Evolutionary conservation across 2,888 invertebrate species (phyloP), one percentile per base, ranked within the genome.

Genomic region (Nezara viridula): DNA sequence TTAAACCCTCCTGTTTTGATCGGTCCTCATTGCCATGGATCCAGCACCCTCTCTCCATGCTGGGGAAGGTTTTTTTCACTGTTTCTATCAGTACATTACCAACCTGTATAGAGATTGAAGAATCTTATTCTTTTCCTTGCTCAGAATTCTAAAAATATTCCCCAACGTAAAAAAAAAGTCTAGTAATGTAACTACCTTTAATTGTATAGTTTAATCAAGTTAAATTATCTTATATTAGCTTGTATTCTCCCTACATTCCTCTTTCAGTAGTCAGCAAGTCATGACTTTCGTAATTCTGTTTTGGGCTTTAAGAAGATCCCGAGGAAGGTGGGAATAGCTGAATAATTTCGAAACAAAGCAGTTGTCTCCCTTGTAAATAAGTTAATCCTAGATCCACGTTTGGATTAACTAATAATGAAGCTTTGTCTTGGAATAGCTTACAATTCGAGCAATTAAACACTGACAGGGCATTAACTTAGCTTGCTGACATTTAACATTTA

Each of bases 391-490:
- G 66, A 73, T 73, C 32, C 66, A 73, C 66, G 66, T 73, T 73
- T 9, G 66, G 66, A 73, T 73, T 73, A 73, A 73, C 66, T 73
- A 73, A 73, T 73, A 37, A 73, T 21, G 37, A 73, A 27, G 37
- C 66, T 73, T 60, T 60, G 60, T 60, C 60, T 60, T 27, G 3
- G 60, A 60, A 60, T 60, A 73, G 66, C 32, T 73, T 73, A 73
- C 32, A 73, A 73, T 73, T 60, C 37, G 5, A 73, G 66, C 37
- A 73, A 73, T 73, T 73, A 73, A 73, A 73, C 66, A 32, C 66
- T 73, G 66, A 73, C 66, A 73, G 66, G 37, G 32, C 66, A 73
- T 73, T 73, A 73, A 32, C 66, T 73, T 73, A n/a, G 7, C 19
- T 12, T 19, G 3, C 66, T 73, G 66, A 73, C 66, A 73, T 73